Conservation (phyloP, 2,888 invertebrate genomes). For the Chironomus riparius region DNA sequence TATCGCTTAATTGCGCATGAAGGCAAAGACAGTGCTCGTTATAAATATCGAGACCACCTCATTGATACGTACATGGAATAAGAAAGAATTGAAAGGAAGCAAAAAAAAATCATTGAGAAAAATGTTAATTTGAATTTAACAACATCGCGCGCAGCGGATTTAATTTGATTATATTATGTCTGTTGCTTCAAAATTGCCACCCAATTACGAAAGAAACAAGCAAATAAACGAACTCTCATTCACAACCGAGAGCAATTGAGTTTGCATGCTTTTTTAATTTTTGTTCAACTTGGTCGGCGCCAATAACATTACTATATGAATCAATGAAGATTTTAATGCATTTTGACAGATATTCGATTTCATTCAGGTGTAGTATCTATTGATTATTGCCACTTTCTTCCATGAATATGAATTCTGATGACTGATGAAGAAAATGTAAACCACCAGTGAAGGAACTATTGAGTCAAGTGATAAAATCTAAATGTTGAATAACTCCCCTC, state of each 20-base stretch:
- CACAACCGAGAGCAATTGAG: no score
- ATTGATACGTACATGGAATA: constrained; percentile 3
- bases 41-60: constrained; percentile 22
- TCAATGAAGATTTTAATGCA: not conserved
- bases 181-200: constrained; percentile 9
- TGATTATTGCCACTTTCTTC: not conserved
- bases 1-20: not conserved
- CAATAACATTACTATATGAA: not conserved
- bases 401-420: no score
- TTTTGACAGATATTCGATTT: not conserved
- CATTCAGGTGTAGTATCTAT: not conserved
- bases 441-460: no score
- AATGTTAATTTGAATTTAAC: constrained; percentile 27
- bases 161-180: not conserved
- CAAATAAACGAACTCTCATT: no score
- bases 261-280: not conserved
- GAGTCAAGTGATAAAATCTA: no score
- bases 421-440: no score
- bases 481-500: no score
- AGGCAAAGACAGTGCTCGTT: constrained; percentile 18
- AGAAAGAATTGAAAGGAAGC: not conserved
- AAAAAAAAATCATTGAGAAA: constrained; percentile 3
- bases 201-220: constrained; percentile 9
- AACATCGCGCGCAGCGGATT: constrained; percentile 3
- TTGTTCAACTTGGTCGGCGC: constrained; percentile 1